A percentile compares a stretch with the other conserved stretches of the same genome.
phyloP scores from a whole-genome alignment of 2,113 vertebrate species.

The Prochilodus magdalenae region DNA sequence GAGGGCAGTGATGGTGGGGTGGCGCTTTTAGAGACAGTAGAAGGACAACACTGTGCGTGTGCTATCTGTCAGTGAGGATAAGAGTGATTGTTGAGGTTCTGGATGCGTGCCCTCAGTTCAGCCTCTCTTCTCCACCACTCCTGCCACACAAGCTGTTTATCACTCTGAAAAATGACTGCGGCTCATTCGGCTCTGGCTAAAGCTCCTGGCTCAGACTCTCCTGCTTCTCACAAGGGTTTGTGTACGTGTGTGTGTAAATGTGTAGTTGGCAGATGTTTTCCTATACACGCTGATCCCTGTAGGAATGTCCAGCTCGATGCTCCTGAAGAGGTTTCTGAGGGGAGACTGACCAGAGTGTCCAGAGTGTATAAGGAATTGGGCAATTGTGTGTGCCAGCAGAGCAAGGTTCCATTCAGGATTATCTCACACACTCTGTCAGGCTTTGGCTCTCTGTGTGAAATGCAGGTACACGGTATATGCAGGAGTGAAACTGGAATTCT shows the following conservation, averaged over 20 bases:
- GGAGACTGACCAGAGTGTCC: background rate
- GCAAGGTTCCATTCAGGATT: background rate
- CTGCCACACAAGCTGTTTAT: slow-evolving; percentile 25
- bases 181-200: slow-evolving; percentile 21
- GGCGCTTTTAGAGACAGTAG: background rate
- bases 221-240: background rate
- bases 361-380: slow-evolving; percentile 17
- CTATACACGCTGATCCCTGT: background rate
- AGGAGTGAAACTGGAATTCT: too few relatives aligned
- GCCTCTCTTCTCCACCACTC: background rate
- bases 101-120: slow-evolving; percentile 10
- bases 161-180: slow-evolving; percentile 37
- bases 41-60: slow-evolving; percentile 30
- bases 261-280: background rate
- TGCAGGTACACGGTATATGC: background rate
- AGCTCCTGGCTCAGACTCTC: background rate
- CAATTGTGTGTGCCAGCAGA: background rate
- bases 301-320: slow-evolving; percentile 14
- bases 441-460: background rate
- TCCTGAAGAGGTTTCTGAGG: background rate
- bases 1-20: slow-evolving; percentile 6
- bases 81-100: slow-evolving; percentile 36
- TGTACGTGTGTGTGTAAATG: background rate
- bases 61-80: slow-evolving; percentile 8
- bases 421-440: background rate